A percentile compares a stretch with the other conserved stretches of the same genome.
These are phyloP conservation scores for Spilarctia lutea DNA, from an alignment of 2,888 invertebrate species.

Conservation along the genomic window DNA sequence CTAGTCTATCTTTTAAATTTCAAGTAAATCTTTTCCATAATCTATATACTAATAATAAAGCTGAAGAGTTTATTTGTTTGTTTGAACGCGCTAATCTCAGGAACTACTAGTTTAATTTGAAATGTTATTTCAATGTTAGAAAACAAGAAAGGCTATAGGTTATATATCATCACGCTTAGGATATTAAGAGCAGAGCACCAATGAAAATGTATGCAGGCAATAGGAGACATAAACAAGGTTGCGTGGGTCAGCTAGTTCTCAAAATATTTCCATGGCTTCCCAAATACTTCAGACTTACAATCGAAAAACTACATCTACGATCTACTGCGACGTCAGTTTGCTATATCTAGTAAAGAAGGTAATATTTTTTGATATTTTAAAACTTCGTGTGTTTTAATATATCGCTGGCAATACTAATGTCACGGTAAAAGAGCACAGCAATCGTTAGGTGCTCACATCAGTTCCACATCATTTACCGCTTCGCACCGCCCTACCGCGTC, in stretches of 20 bases:
- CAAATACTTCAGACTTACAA: neutral
- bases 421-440: conserved; percentile 67
- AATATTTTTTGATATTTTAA: neutral
- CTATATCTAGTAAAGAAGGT: neutral
- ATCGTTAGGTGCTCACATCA: conserved; percentile 75
- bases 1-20: neutral
- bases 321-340: neutral
- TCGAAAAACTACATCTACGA: neutral
- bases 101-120: too few relatives aligned
- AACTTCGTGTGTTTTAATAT: neutral
- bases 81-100: too few relatives aligned
- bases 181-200: too few relatives aligned
- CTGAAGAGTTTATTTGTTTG: too few relatives aligned
- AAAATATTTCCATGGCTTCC: neutral
- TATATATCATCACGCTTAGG: too few relatives aligned
- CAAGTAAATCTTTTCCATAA: too few relatives aligned
- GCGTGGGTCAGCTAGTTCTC: too few relatives aligned
- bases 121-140: too few relatives aligned
- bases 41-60: too few relatives aligned
- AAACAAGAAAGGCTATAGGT: too few relatives aligned
- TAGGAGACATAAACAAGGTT: too few relatives aligned
- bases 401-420: conserved; percentile 24
- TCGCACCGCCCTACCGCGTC: conserved; percentile 30
- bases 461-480: conserved; percentile 72
- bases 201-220: too few relatives aligned